A percentile compares a stretch with the other conserved stretches of the same genome.
These are phyloP conservation scores for Rynchops niger DNA, from an alignment of 2,113 vertebrate species.

Conservation along the genomic window DNA sequence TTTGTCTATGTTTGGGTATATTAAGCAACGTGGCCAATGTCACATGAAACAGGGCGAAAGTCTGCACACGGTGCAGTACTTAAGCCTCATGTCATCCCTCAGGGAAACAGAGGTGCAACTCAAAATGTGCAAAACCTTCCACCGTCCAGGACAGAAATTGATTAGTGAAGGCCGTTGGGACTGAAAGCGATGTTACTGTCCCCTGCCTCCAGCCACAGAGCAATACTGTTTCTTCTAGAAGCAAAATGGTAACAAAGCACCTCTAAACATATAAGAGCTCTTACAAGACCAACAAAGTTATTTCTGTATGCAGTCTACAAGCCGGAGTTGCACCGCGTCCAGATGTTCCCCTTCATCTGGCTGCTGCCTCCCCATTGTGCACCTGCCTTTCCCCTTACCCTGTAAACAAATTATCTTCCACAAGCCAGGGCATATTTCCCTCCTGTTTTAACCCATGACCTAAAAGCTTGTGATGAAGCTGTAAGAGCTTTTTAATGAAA, in stretches of 20 bases:
- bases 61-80: background rate
- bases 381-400: conserved; percentile 27
- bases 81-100: background rate
- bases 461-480: conserved; percentile 24
- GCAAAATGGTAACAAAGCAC: background rate
- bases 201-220: background rate
- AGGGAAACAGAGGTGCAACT: background rate
- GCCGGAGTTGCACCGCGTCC: background rate
- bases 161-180: background rate
- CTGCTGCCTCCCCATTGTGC: background rate
- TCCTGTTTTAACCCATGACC: conserved; percentile 15
- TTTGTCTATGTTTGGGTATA: background rate
- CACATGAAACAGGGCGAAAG: background rate
- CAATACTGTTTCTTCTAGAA: background rate
- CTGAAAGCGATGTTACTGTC: background rate
- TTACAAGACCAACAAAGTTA: background rate
- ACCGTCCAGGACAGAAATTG: background rate
- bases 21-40: background rate
- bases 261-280: background rate
- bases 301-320: background rate
- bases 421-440: conserved; percentile 20
- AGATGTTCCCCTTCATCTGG: background rate
- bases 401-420: conserved; percentile 30
- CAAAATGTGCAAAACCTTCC: background rate
- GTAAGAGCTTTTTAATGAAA: conserved; percentile 28